These are phyloP conservation scores for Smutsia temminckii DNA, from an alignment of 2,797 vertebrate genomes.

Conservation along the genomic window DNA sequence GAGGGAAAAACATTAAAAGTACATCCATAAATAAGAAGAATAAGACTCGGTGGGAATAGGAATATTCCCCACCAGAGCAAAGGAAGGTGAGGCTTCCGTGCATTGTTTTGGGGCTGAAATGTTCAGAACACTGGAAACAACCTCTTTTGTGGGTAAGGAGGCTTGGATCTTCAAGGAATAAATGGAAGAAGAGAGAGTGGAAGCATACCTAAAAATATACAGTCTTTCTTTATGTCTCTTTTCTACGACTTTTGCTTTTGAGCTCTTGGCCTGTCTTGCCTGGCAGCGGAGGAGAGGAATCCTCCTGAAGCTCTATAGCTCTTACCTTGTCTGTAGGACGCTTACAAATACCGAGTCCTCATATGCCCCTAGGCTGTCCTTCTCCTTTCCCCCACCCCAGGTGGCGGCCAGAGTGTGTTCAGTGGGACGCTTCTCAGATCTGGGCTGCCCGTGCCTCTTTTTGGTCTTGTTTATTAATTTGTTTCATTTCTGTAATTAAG, in stretches of 20 bases:
- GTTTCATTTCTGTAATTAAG: not conserved
- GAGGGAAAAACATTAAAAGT: not conserved
- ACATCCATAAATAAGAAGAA: not conserved
- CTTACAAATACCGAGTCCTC: too few species aligned
- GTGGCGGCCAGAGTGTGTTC: not conserved
- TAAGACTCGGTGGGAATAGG: rapidly evolving
- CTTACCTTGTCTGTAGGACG: too few species aligned
- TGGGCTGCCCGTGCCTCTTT: not conserved
- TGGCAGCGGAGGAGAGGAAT: not conserved
- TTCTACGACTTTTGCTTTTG: not conserved
- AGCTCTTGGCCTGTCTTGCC: not conserved
- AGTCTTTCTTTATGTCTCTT: not conserved
- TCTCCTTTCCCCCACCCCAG: not conserved
- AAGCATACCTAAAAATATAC: not conserved
- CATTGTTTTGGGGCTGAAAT: not conserved
- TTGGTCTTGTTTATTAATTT: not conserved
- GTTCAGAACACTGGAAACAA: not conserved
- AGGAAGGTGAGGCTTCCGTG: not conserved
- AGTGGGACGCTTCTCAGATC: too few species aligned
- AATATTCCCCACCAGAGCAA: not conserved
- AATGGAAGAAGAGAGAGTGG: too few species aligned
- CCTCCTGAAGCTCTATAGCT: not conserved
- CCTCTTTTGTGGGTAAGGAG: not conserved
- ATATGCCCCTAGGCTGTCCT: too few species aligned
- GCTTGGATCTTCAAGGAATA: not conserved